Base-by-base conservation (phyloP, 2,888 invertebrate species). In the Diadegma fenestrale region DNA sequence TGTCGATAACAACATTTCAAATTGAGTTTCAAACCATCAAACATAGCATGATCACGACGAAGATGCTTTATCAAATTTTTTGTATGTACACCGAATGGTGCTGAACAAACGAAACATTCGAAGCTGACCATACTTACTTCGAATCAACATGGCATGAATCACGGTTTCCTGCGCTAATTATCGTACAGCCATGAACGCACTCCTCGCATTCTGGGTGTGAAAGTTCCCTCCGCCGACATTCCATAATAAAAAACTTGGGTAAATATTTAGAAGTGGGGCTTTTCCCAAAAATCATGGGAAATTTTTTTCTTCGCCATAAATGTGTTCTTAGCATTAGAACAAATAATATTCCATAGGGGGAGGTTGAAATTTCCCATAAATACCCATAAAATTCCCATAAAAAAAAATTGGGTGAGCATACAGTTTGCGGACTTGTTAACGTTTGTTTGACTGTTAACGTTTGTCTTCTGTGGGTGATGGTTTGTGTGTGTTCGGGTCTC, bases 311-410 rank as follows among this genome's bases (percentile, higher is more conserved):
- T n/a, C n/a, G n/a, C n/a, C n/a, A n/a, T n/a, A n/a, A n/a, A n/a
- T n/a, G n/a, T n/a, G n/a, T n/a, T n/a, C n/a, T n/a, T n/a, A n/a
- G n/a, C n/a, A n/a, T n/a, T n/a, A n/a, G n/a, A n/a, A n/a, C n/a
- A n/a, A n/a, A n/a, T n/a, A n/a, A n/a, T n/a, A n/a, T n/a, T n/a
- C n/a, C n/a, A n/a, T n/a, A n/a, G n/a, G n/a, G n/a, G n/a, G n/a
- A n/a, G n/a, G n/a, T n/a, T n/a, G n/a, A n/a, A n/a, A n/a, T n/a
- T n/a, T n/a, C n/a, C n/a, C n/a, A 54, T 54, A 22, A 54, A 87
- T 19, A 48, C 72, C 37, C 79, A 87, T 54, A 14, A 54, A 54
- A 19, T n/a, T n/a, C n/a, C n/a, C n/a, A n/a, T n/a, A n/a, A n/a
- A n/a, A n/a, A n/a, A n/a, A n/a, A n/a, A n/a, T n/a, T n/a, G n/a